A percentile compares a stretch with the other conserved stretches of the same genome.
Conservation (phyloP, 2,888 invertebrate genomes). For the Drosophila borborema region DNA sequence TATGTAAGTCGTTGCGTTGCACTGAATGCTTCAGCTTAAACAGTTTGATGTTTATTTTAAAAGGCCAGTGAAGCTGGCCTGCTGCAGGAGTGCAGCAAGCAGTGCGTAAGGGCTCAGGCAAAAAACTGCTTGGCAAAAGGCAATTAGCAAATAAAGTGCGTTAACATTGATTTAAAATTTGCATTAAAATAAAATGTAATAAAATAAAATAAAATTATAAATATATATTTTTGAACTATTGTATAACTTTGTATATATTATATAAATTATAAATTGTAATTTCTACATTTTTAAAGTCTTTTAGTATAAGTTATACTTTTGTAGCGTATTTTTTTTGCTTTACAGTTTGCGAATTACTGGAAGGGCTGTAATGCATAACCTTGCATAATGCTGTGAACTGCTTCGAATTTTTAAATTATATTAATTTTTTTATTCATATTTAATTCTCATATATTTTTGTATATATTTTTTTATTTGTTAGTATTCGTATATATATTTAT, state of each 20-base stretch:
- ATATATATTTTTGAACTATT: too few relatives aligned
- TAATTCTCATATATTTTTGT: too few relatives aligned
- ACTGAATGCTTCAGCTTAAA: neutral
- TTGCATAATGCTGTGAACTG: too few relatives aligned
- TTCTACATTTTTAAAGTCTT: too few relatives aligned
- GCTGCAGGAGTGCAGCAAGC: neutral
- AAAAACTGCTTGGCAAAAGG: neutral
- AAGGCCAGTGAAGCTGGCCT: neutral
- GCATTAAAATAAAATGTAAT: neutral
- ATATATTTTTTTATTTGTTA: too few relatives aligned
- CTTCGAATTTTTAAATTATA: too few relatives aligned
- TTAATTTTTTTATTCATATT: too few relatives aligned
- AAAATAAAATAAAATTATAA: too few relatives aligned
- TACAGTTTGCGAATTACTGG: neutral
- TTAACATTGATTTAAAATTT: neutral
- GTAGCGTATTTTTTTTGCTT: too few relatives aligned
- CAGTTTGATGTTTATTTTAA: neutral
- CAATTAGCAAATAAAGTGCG: neutral
- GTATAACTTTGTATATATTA: too few relatives aligned
- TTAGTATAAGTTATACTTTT: too few relatives aligned
- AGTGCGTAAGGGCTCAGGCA: neutral
- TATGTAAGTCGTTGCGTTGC: neutral
- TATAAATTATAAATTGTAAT: too few relatives aligned
- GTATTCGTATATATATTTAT: neutral
- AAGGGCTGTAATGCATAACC: neutral